Conservation (phyloP, 35 echinoderm and acorn worm species). For the Apostichopus parvimensis region DNA sequence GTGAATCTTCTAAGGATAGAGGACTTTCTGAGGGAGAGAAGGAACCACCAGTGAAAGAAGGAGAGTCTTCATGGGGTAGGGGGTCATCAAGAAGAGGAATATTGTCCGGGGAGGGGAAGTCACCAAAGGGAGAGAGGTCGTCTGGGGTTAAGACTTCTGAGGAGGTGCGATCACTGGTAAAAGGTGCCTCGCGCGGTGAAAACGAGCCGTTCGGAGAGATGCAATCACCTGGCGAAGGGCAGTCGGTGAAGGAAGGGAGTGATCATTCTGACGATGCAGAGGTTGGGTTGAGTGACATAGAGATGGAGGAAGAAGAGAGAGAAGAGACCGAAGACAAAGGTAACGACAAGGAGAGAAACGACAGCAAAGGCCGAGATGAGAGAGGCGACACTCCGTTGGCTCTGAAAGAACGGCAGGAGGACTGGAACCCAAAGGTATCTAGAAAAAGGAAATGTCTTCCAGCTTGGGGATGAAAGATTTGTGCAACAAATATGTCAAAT, state of each 20-base stretch:
- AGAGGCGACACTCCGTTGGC: slow-evolving; percentile 58
- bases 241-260: too few species aligned
- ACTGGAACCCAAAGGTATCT: slow-evolving; percentile 74
- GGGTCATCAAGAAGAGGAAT: background rate
- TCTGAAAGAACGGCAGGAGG: slow-evolving; percentile 71
- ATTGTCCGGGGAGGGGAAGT: background rate
- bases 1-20: background rate
- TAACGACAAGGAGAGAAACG: slow-evolving; percentile 11
- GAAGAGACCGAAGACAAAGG: slow-evolving; percentile 8
- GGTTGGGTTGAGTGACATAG: background rate
- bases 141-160: too few species aligned
- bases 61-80: background rate
- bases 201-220: too few species aligned
- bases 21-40: background rate
- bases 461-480: too few species aligned
- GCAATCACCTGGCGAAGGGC: too few species aligned
- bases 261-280: background rate
- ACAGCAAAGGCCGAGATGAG: background rate
- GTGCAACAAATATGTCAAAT: too few species aligned
- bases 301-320: slow-evolving; percentile 21
- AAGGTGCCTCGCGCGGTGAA: too few species aligned
- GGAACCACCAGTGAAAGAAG: background rate
- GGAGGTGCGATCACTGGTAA: too few species aligned
- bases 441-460: too few species aligned
- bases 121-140: background rate